phyloP scores from a whole-genome alignment of 64 coral and sea anemone species.

The Pachyseris speciosa region DNA sequence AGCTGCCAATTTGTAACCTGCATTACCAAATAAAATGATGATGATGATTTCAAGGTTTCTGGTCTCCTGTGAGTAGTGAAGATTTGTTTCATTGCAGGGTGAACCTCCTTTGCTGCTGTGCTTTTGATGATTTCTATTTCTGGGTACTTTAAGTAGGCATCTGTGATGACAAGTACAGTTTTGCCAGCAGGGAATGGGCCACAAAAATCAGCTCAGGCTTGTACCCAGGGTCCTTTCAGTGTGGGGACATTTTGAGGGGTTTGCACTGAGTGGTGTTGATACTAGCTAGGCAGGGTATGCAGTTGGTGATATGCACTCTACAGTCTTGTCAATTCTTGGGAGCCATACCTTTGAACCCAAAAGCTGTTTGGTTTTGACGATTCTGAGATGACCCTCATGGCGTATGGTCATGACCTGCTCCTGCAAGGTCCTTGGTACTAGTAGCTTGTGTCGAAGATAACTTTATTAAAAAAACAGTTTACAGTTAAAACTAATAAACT shows the following conservation, averaged over 20 bases:
- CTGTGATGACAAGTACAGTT: constrained; percentile 29
- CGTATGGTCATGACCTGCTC: background rate
- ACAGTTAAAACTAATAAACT: too few species aligned
- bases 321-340: constrained; percentile 48
- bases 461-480: too few species aligned
- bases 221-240: constrained; percentile 45
- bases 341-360: background rate
- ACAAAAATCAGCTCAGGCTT: constrained; percentile 52
- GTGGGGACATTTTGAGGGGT: constrained; percentile 35
- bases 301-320: background rate
- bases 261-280: background rate
- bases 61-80: constrained; percentile 24
- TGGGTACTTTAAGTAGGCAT: constrained; percentile 61
- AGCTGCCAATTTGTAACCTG: too few species aligned
- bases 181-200: constrained; percentile 47
- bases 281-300: background rate
- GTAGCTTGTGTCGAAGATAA: background rate
- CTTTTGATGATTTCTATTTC: constrained; percentile 36
- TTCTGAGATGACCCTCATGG: constrained; percentile 19
- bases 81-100: constrained; percentile 24
- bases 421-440: background rate
- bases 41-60: constrained; percentile 29
- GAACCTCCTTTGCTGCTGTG: background rate
- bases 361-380: background rate
- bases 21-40: too few species aligned